Percentiles rank a stretch among this genome's conserved stretches.
These are phyloP conservation scores for Cherax quadricarinatus DNA, from an alignment of 1,140 invertebrate species.

Conservation along the genomic window DNA sequence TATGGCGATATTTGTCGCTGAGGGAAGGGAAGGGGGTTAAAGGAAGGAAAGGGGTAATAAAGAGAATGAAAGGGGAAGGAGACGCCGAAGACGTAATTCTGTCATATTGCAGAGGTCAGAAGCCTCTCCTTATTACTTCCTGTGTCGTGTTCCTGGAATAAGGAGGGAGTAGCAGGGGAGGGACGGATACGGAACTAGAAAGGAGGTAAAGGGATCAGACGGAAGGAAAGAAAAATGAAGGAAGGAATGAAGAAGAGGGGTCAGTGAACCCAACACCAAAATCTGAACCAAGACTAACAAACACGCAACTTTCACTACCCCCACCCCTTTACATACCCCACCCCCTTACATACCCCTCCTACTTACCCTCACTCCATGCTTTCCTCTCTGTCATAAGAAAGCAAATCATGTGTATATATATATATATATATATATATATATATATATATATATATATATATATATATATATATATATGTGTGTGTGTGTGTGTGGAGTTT, in stretches of 20 bases:
- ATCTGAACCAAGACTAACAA: neutral
- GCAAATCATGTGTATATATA: too few species aligned
- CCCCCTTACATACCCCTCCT: neutral
- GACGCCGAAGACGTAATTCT: neutral
- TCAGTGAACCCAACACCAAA: neutral
- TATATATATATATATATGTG: too few species aligned
- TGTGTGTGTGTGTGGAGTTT: too few species aligned
- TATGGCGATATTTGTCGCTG: too few species aligned
- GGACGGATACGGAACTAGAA: conserved; percentile 6
- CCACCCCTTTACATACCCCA: neutral
- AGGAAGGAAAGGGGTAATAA: neutral
- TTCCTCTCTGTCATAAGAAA: too few species aligned
- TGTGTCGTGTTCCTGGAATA: neutral
- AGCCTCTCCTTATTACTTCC: neutral
- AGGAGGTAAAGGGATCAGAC: conserved; percentile 15
- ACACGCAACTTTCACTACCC: neutral
- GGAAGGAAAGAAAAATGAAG: conserved; percentile 32
- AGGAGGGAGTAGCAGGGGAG: neutral
- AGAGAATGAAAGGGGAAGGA: neutral
- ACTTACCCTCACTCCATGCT: neutral
- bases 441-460: too few species aligned
- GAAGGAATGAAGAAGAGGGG: neutral
- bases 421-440: too few species aligned
- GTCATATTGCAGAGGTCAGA: neutral
- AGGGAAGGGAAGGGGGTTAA: neutral